Evolutionary conservation across 2,113 vertebrate genomes (phyloP).

Genomic region (Atlantisia rogersi): DNA sequence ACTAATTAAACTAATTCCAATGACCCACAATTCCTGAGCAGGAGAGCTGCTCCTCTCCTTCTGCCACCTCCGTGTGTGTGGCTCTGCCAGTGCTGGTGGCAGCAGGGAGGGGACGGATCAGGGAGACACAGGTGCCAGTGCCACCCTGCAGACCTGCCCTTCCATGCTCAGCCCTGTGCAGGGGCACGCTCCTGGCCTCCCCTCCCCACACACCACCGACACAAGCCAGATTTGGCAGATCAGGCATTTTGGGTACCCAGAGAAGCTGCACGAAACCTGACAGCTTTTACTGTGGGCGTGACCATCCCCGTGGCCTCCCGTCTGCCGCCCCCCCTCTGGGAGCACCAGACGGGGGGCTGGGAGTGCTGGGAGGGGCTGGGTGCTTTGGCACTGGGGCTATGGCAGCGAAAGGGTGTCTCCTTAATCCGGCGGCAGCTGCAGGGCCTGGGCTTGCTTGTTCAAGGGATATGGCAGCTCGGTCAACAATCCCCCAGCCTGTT

Average conservation of each 20-base stretch:
- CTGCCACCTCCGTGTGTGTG: background rate
- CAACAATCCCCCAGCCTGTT: slow-evolving; percentile 43
- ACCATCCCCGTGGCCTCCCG: background rate
- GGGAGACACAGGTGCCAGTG: background rate
- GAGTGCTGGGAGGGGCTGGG: accelerated
- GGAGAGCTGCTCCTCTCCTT: slow-evolving; percentile 53
- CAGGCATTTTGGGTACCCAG: background rate
- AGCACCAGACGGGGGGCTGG: accelerated
- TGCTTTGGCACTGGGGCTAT: accelerated
- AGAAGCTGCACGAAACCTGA: background rate
- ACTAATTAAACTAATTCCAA: slow-evolving; percentile 47
- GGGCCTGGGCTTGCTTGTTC: slow-evolving; percentile 60
- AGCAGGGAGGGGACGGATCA: background rate
- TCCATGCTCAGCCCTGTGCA: background rate
- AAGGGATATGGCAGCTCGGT: slow-evolving; percentile 68
- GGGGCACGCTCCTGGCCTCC: background rate
- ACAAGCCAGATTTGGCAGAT: background rate
- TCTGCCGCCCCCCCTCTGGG: background rate
- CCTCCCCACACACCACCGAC: background rate
- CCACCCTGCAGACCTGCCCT: background rate
- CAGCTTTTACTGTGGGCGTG: background rate
- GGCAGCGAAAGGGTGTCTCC: slow-evolving; percentile 38
- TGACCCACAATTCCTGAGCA: slow-evolving; percentile 49
- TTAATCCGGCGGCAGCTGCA: slow-evolving; percentile 53
- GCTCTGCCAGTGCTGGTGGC: background rate